Percentiles rank a stretch among this genome's conserved stretches.
Conservation (phyloP, 1,140 invertebrate species). For the Nixonia krombeini region DNA sequence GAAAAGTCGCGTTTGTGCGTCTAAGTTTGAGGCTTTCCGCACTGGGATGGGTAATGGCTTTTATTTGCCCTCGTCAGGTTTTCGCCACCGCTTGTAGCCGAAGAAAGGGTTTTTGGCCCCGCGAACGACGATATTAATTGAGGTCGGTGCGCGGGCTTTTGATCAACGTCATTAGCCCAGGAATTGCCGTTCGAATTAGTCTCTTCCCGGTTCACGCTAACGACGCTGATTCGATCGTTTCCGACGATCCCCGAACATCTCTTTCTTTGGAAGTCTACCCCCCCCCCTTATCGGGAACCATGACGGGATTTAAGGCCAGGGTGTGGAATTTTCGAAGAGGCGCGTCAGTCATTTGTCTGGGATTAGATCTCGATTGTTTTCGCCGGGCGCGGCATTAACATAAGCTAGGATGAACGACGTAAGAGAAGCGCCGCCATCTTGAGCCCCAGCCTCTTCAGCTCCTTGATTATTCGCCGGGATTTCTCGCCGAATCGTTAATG, state of each 20-base stretch:
- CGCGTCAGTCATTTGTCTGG: conserved; percentile 70
- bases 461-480: conserved; percentile 54
- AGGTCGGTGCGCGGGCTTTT: conserved; percentile 63
- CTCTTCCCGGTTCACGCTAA: no score
- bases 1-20: conserved; percentile 50
- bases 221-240: no score
- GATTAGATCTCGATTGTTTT: conserved; percentile 71
- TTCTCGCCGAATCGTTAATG: conserved; percentile 45
- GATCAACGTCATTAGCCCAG: conserved; percentile 69
- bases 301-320: neutral
- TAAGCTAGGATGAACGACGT: conserved; percentile 71
- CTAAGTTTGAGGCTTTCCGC: conserved; percentile 13
- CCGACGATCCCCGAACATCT: no score
- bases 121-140: conserved; percentile 64
- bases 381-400: conserved; percentile 66
- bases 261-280: conserved; percentile 17
- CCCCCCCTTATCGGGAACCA: conserved; percentile 1
- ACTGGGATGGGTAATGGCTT: no score
- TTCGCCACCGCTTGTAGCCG: no score
- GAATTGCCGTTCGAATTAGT: no score
- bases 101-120: conserved; percentile 15
- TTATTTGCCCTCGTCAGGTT: no score
- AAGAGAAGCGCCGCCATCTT: conserved; percentile 38
- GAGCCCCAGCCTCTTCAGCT: conserved; percentile 15
- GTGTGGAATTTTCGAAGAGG: conserved; percentile 29